Base-by-base conservation (phyloP, 2,113 vertebrate species). In the Aegotheles bennettii region DNA sequence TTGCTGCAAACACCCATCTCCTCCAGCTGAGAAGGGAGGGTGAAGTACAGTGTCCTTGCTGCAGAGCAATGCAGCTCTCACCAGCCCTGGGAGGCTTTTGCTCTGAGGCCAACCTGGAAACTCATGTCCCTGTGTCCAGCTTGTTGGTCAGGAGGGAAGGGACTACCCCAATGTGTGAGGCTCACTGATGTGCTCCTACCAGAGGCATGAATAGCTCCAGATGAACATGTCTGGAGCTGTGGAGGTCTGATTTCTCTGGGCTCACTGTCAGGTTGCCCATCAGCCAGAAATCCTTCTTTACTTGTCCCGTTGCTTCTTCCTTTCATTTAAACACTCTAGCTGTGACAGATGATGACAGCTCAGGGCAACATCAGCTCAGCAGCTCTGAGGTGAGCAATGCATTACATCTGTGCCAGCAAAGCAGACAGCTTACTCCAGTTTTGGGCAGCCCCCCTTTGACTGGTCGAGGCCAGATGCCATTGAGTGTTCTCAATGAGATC, bases 141-240 rank as follows among this genome's bases (percentile, higher is more conserved):
- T 53, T 81, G 19, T 11, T 47, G 33, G 19, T 1, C 40, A 45
- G 53, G 25, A 51, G 29, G 29, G 38, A 19, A 68, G 7, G 8
- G 10, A 6, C 38, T 38, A 15, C 28, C 35, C 17, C 1, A 1
- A 8, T 51, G 7, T 0, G 0, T 6, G 19, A 48, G 28, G 23
- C 5, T 81, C 57, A 25, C 4, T 45, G 67, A 48, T 0, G 0
- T 53, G 13, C 20, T 36, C 10, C 61, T 59, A 14, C 9, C 6
- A 5, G 10, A 9, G 10, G 13, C 56, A 48, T 1, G 1, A 59
- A 28, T 11, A 61, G 9, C 28, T 74, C 60, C 70, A 42, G 33
- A 33, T 65, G 11, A n/a, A 73, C 43, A 3, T 24, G 10, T 9
- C 47, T 31, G 54, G 45, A 80, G 42, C 42, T 5, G 0, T 16